Evolutionary conservation across 2,113 vertebrate genomes (phyloP), one percentile per base, ranked within the genome.

Genomic region (Sinocyclocheilus rhinocerous): DNA sequence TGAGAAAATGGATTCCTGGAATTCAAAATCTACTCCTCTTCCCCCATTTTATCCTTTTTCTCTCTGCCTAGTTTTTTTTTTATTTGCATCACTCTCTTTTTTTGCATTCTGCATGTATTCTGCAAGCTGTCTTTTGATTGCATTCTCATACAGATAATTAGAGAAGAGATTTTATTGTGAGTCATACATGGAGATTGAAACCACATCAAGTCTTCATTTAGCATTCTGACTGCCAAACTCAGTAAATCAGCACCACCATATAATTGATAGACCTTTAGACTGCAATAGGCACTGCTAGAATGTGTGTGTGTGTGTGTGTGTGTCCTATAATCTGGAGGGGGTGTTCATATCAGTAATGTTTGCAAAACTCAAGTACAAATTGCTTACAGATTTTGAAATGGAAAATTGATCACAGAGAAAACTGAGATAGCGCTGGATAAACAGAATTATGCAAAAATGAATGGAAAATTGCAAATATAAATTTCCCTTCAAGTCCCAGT

Each of bases 141-240:
- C 65, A 85, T 42, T 76, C 79, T 80, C 72, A 84, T 50, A 84
- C 45, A 75, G 67, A 84, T 84, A 86, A 80, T 86, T 67, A 48
- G 45, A 48, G 3, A 48, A 72, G 45, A 20, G 72, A 83, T 76
- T 67, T 86, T 63, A 52, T 79, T 85, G 39, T 80, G 42, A 70
- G 65, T 52, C 80, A 87, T 73, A 63, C 42, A 42, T 55, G 22
- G 20, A 26, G 15, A 42, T 39, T 0, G 36, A 67, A 45, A 69
- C 45, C 80, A 59, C 33, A 42, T 78, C 59, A 72, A 67, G 59
- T 59, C 20, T 29, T 87, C 22, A 82, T 29, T 65, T 76, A 77
- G 33, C 59, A 45, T 67, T 69, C 16, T 83, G 29, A 65, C 39
- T 39, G 39, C 39, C 39, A 39, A 39, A 39, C 79, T 81, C 85